Conservation (phyloP, 2,888 invertebrate genomes). For the Cataglyphis rosenhaueri region DNA sequence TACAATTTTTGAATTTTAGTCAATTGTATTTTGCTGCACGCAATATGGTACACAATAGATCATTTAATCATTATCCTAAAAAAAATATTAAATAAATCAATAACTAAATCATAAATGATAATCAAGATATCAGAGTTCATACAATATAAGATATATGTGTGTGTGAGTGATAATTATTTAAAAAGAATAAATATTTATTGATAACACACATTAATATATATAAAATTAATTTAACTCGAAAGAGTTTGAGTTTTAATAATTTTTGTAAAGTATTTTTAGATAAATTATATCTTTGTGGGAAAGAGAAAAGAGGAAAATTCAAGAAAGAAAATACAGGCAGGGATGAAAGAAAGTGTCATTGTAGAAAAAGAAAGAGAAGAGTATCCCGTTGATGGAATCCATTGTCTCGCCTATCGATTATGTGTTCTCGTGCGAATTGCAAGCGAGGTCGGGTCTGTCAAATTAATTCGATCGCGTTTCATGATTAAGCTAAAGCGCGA, state of each 20-base stretch:
- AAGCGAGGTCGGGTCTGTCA: slow-evolving; percentile 3
- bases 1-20: not conserved
- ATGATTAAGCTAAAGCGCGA: slow-evolving; percentile 34
- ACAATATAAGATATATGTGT: not conserved
- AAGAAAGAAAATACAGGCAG: not conserved
- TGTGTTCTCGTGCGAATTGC: slow-evolving; percentile 15
- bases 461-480: slow-evolving; percentile 15
- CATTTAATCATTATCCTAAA: not conserved
- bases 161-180: not conserved
- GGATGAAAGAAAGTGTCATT: not conserved
- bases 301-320: not conserved
- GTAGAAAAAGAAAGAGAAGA: not conserved
- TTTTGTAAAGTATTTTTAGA: not conserved
- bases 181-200: not conserved
- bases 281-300: not conserved
- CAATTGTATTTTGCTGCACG: not conserved
- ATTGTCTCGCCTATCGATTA: slow-evolving; percentile 39
- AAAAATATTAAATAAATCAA: not conserved
- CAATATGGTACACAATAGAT: not conserved
- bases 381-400: slow-evolving; percentile 20
- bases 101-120: not conserved
- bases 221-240: not conserved
- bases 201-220: not conserved
- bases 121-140: not conserved
- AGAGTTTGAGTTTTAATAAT: not conserved